phyloP scores from a whole-genome alignment of 2,888 invertebrate species.

The Poecilobothrus nobilitatus region DNA sequence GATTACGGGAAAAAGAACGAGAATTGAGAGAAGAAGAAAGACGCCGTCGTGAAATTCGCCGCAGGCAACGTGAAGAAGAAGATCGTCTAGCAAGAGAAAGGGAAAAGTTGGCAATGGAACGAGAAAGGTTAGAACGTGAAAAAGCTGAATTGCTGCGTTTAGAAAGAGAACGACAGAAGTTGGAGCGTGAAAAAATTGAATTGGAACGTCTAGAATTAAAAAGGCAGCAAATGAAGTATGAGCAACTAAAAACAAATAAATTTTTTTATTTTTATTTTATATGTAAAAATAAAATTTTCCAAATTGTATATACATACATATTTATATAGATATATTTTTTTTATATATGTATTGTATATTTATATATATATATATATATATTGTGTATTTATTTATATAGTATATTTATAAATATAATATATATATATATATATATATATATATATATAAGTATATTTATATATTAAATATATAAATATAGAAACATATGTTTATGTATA shows the following conservation, averaged over 20 bases:
- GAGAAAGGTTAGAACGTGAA: constrained; percentile 80
- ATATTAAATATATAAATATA: background rate
- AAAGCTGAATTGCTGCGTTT: constrained; percentile 74
- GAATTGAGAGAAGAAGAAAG: constrained; percentile 69
- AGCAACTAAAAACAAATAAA: constrained; percentile 27
- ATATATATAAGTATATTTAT: constrained; percentile 1
- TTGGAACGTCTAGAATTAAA: constrained; percentile 76
- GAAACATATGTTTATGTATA: background rate
- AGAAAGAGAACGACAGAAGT: constrained; percentile 74
- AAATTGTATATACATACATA: constrained; percentile 16
- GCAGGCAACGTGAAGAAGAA: constrained; percentile 77
- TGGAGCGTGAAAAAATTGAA: constrained; percentile 65
- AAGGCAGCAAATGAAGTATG: constrained; percentile 65
- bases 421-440: constrained; percentile 13
- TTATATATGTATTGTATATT: no score
- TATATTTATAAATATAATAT: constrained; percentile 15
- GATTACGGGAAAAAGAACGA: constrained; percentile 72
- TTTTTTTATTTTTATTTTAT: constrained; percentile 14
- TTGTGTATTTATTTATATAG: constrained; percentile 15
- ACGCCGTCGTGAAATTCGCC: constrained; percentile 69
- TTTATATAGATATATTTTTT: no score
- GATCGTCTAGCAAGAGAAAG: constrained; percentile 71
- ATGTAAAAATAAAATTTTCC: constrained; percentile 12
- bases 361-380: constrained; percentile 12
- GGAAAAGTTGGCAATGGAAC: constrained; percentile 71